phyloP scores from a whole-genome alignment of 1,140 invertebrate species.

The Atta colombica region DNA sequence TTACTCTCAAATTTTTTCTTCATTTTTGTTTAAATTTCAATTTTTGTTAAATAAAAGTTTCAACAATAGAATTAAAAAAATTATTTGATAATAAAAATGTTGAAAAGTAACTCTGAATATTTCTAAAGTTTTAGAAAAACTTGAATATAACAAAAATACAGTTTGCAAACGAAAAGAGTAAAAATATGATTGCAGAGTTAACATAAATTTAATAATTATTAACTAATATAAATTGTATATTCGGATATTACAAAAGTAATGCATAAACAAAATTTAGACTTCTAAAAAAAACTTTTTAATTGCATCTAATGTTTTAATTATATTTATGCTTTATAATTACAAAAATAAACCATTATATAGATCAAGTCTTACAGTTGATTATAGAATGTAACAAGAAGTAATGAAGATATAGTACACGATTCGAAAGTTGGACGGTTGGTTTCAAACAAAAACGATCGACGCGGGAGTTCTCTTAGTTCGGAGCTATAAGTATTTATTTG shows the following conservation, averaged over 20 bases:
- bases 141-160: too few relatives aligned
- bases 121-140: too few relatives aligned
- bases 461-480: neutral
- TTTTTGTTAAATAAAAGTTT: too few relatives aligned
- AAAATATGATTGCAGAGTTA: neutral
- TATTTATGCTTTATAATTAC: neutral
- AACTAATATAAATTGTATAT: neutral
- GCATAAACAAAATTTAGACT: neutral
- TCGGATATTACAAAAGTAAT: neutral
- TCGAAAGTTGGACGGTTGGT: constrained; percentile 22
- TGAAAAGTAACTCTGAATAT: too few relatives aligned
- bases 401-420: constrained; percentile 26
- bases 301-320: constrained; percentile 15
- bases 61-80: too few relatives aligned
- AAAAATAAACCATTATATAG: neutral
- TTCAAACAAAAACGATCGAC: constrained; percentile 21
- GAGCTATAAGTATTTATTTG: constrained; percentile 25
- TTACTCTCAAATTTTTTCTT: too few relatives aligned
- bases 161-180: too few relatives aligned
- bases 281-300: constrained; percentile 3
- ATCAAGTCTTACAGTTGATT: neutral
- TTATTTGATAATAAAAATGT: too few relatives aligned
- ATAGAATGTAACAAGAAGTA: constrained; percentile 12
- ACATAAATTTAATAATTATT: neutral
- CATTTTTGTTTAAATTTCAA: too few relatives aligned